These are phyloP conservation scores for Podargus strigoides DNA, from an alignment of 2,797 vertebrate species.

Conservation along the genomic window DNA sequence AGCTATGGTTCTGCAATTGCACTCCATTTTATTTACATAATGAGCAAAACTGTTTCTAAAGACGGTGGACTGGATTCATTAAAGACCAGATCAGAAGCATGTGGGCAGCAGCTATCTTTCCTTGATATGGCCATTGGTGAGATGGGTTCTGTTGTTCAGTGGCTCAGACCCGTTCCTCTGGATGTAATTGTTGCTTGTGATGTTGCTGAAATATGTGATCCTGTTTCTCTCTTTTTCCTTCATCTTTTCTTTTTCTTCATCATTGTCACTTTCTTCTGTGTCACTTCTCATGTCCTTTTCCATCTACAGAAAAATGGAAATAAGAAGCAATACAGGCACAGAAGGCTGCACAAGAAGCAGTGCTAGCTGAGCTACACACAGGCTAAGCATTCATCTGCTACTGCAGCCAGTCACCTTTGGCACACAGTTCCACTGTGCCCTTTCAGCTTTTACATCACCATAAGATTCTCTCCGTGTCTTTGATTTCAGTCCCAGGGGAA, in stretches of 20 bases:
- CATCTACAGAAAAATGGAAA: constrained; percentile 72
- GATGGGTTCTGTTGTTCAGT: neutral
- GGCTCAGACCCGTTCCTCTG: neutral
- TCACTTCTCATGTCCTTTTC: constrained; percentile 90
- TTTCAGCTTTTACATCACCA: neutral
- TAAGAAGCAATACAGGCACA: neutral
- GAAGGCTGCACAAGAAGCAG: neutral
- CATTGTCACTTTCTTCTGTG: constrained; percentile 83
- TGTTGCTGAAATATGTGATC: neutral
- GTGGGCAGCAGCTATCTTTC: neutral
- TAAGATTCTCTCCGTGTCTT: neutral
- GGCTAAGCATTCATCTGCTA: neutral
- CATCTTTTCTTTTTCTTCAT: constrained; percentile 53
- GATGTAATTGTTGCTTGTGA: neutral
- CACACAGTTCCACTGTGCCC: neutral
- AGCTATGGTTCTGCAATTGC: neutral
- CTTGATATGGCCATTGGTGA: constrained; percentile 17
- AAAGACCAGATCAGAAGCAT: neutral
- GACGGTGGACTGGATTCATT: neutral
- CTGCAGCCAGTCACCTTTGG: neutral
- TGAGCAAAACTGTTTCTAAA: neutral
- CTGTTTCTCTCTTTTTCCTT: constrained; percentile 18
- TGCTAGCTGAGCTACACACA: neutral
- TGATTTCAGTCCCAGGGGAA: neutral
- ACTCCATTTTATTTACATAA: neutral